These are phyloP conservation scores for Podocnemis expansa DNA, from an alignment of 2,113 vertebrate species.

Conservation along the genomic window DNA sequence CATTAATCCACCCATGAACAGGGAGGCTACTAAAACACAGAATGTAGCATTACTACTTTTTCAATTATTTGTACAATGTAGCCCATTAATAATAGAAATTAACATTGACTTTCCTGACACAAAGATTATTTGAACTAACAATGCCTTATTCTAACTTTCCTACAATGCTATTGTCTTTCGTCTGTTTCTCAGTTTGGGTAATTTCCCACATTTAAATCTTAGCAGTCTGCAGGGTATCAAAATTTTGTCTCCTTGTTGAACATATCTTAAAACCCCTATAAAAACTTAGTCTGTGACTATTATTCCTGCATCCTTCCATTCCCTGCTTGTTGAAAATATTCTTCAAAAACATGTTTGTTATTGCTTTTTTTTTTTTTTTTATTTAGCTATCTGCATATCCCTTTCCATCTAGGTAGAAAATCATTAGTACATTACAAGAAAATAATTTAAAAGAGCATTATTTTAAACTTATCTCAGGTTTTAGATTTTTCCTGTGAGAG, in stretches of 20 bases:
- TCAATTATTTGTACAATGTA: not conserved
- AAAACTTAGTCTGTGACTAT: not conserved
- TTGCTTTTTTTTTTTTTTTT: conserved; percentile 9
- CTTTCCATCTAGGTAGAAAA: not conserved
- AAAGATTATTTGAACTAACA: not conserved
- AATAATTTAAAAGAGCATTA: not conserved
- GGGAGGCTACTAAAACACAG: not conserved
- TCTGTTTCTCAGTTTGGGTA: not conserved
- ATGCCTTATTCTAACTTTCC: not conserved
- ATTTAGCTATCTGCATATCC: not conserved
- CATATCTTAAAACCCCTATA: not conserved
- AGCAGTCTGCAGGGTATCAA: not conserved
- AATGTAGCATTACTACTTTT: not conserved
- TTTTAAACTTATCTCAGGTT: not conserved
- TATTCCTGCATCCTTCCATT: not conserved
- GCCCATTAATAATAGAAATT: not conserved
- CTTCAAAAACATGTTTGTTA: not conserved
- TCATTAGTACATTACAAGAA: not conserved
- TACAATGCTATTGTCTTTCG: not conserved
- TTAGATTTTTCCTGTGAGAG: not conserved
- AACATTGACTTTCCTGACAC: not conserved
- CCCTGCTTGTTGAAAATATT: not conserved
- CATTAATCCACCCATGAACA: not conserved
- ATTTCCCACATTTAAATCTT: not conserved
- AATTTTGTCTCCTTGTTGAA: not conserved